A percentile compares a stretch with the other conserved stretches of the same genome.
These are phyloP conservation scores for Tinea semifulvella DNA, from an alignment of 2,888 invertebrate genomes.

Conservation along the genomic window DNA sequence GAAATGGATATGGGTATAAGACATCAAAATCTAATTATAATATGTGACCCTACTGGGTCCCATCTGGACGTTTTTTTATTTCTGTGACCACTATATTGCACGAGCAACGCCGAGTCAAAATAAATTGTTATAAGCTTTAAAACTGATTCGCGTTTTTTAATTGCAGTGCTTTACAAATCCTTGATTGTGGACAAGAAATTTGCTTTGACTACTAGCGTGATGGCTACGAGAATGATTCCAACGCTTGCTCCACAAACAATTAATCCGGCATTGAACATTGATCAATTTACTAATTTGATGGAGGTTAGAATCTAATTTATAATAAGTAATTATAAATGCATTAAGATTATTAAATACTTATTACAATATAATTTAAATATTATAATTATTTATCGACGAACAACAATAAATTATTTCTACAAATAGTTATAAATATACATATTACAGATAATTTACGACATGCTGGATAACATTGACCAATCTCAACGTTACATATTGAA, in stretches of 20 bases:
- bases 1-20: no score
- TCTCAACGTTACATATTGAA: constrained; percentile 91
- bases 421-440: no score
- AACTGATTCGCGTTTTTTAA: constrained; percentile 20
- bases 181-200: constrained; percentile 91
- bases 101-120: no score
- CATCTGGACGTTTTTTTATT: no score
- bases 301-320: constrained; percentile 32
- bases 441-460: constrained; percentile 57
- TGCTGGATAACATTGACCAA: constrained; percentile 89
- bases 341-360: neutral
- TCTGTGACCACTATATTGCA: no score
- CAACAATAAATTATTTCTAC: no score
- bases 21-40: no score
- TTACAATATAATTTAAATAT: neutral
- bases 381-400: no score
- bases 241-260: constrained; percentile 91
- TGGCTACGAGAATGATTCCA: constrained; percentile 95
- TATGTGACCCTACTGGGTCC: no score
- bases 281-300: constrained; percentile 48
- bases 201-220: constrained; percentile 87
- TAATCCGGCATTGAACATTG: constrained; percentile 70
- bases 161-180: constrained; percentile 88
- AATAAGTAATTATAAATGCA: neutral
- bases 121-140: no score